phyloP scores from a whole-genome alignment of 2,797 vertebrate species.

The Sus cebifrons region DNA sequence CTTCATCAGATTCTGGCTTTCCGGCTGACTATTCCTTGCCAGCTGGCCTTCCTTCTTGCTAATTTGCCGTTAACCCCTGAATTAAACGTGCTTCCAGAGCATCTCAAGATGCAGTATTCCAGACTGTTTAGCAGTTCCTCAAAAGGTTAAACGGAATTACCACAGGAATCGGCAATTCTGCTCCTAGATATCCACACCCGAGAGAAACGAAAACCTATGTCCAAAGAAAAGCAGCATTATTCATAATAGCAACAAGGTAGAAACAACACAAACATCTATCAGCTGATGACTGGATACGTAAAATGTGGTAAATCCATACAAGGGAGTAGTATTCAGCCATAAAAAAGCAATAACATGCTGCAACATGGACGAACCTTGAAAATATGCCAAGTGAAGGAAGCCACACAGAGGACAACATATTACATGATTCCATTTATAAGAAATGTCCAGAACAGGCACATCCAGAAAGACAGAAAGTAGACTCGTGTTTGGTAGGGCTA shows the following conservation, averaged over 20 bases:
- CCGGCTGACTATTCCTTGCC: neutral
- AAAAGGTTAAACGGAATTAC: slow-evolving; percentile 7
- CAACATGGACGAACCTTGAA: neutral
- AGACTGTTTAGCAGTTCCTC: neutral
- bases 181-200: neutral
- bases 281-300: neutral
- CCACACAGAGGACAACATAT: neutral
- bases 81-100: neutral
- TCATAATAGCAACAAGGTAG: neutral
- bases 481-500: neutral
- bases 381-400: neutral
- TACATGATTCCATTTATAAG: neutral
- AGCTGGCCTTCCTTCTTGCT: neutral
- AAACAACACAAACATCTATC: neutral
- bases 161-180: neutral
- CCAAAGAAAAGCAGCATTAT: neutral
- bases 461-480: neutral
- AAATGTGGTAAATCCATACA: neutral
- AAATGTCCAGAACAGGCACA: neutral
- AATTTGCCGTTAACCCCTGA: neutral
- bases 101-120: neutral
- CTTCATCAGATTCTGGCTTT: slow-evolving; percentile 31
- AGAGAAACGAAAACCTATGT: neutral
- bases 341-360: neutral
- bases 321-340: neutral